Evolutionary conservation across 2,113 vertebrate genomes (phyloP).

Genomic region (Ranitomeya variabilis): DNA sequence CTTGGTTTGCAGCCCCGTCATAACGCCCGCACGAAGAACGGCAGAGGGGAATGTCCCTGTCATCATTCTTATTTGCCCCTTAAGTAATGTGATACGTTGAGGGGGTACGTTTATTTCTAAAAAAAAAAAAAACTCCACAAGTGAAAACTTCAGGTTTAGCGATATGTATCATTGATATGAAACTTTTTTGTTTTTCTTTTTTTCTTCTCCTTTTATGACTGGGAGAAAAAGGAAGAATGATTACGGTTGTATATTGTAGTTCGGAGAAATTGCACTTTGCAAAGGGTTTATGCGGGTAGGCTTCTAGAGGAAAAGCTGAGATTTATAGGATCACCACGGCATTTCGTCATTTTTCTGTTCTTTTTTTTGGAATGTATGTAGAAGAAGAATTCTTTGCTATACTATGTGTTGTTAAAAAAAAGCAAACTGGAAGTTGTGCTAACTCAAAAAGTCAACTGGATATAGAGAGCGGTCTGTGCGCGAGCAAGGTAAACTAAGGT

Average conservation of each 20-base stretch:
- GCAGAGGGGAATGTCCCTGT: not conserved
- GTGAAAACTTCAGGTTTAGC: not conserved
- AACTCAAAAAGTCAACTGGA: not conserved
- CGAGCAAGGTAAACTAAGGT: conserved; percentile 17
- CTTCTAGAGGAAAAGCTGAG: not conserved
- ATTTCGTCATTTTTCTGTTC: not conserved
- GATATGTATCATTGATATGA: not conserved
- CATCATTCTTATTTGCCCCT: conserved; percentile 32
- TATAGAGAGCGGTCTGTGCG: not conserved
- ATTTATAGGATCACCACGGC: not conserved
- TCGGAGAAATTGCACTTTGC: not conserved
- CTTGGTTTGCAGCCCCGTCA: conserved; percentile 64
- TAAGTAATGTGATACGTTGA: not conserved
- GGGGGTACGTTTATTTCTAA: not conserved
- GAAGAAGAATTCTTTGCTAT: not conserved
- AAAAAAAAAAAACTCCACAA: not conserved
- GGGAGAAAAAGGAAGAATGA: not conserved
- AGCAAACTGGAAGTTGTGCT: not conserved
- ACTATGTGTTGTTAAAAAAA: not conserved
- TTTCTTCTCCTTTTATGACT: not conserved
- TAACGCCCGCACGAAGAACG: conserved; percentile 36
- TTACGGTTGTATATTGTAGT: not conserved
- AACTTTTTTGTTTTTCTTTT: too few species aligned
- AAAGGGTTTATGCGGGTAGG: not conserved
- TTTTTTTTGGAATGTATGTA: not conserved